Conservation (phyloP, 2,888 invertebrate species). For the Aphodius granarius region DNA sequence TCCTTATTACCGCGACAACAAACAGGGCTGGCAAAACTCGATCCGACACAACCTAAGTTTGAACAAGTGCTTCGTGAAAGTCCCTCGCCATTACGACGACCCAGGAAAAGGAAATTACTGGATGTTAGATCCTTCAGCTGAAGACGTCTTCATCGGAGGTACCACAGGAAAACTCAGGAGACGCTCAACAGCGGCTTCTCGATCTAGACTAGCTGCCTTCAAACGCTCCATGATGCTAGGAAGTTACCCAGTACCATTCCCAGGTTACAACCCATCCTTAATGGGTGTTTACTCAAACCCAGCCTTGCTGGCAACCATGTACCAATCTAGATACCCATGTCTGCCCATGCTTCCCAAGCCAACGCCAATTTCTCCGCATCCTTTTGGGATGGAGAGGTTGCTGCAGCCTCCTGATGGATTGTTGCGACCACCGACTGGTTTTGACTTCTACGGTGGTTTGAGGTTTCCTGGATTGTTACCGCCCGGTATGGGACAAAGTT, state of each 20-base stretch:
- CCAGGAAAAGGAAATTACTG: conserved; percentile 99
- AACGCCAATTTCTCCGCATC: conserved; percentile 56
- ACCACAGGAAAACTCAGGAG: conserved; percentile 94
- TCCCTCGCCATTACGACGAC: conserved; percentile 96
- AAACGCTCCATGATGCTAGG: conserved; percentile 77
- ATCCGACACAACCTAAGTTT: conserved; percentile 95
- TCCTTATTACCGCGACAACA: conserved; percentile 97
- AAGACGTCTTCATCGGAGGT: conserved; percentile 98
- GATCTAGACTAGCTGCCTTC: conserved; percentile 87
- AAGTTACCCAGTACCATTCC: conserved; percentile 57
- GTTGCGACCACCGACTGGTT: conserved; percentile 56
- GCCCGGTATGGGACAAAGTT: conserved; percentile 48
- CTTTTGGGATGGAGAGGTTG: conserved; percentile 51
- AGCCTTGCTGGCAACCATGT: conserved; percentile 65
- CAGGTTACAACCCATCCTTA: conserved; percentile 54
- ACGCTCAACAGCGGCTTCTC: conserved; percentile 86
- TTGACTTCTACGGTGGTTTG: conserved; percentile 57
- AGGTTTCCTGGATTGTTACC: conserved; percentile 53
- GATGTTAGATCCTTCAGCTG: conserved; percentile 97
- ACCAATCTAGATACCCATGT: conserved; percentile 65
- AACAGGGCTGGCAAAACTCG: conserved; percentile 99
- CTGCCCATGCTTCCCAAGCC: conserved; percentile 56
- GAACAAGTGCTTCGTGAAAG: conserved; percentile 98
- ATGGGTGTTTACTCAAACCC: conserved; percentile 61
- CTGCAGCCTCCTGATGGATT: conserved; percentile 49